These are phyloP conservation scores for Drosophila setosimentum DNA, from an alignment of 2,888 invertebrate species.

Conservation along the genomic window DNA sequence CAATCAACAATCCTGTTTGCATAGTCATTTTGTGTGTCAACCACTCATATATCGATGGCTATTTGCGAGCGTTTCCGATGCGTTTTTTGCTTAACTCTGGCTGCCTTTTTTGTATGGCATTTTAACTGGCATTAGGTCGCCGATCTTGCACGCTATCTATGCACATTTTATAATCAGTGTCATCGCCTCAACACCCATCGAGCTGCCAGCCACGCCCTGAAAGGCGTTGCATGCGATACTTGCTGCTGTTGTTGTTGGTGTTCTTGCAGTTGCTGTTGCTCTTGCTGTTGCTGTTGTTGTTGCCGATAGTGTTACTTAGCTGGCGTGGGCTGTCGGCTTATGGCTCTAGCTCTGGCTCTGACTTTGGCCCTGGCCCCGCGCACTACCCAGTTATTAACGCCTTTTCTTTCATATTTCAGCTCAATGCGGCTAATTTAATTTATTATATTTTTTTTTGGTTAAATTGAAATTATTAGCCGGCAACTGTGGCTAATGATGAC, in stretches of 20 bases:
- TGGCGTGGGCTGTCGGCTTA: slow-evolving; percentile 71
- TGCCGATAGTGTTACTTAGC: slow-evolving; percentile 30
- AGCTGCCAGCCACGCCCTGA: slow-evolving; percentile 44
- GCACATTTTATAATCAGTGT: slow-evolving; percentile 74
- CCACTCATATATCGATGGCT: slow-evolving; percentile 20
- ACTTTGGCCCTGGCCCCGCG: slow-evolving; percentile 41
- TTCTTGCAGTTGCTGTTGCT: slow-evolving; percentile 15
- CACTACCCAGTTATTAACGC: slow-evolving; percentile 68
- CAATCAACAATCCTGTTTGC: slow-evolving; percentile 6
- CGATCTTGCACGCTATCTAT: slow-evolving; percentile 36
- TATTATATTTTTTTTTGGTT: slow-evolving; percentile 46
- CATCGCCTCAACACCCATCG: slow-evolving; percentile 70
- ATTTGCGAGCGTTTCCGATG: slow-evolving; percentile 25
- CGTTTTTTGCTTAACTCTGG: slow-evolving; percentile 1
- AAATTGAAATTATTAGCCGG: slow-evolving; percentile 80
- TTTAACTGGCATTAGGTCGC: slow-evolving; percentile 13
- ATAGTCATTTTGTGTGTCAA: slow-evolving; percentile 10
- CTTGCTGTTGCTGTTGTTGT: slow-evolving; percentile 5
- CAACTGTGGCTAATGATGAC: slow-evolving; percentile 82
- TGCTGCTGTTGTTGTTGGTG: slow-evolving; percentile 14
- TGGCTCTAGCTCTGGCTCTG: slow-evolving; percentile 15
- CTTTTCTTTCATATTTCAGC: slow-evolving; percentile 35
- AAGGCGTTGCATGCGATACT: slow-evolving; percentile 28
- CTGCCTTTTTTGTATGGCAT: slow-evolving; percentile 8
- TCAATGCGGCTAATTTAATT: slow-evolving; percentile 59